Percentiles rank a stretch among this genome's conserved stretches.
phyloP scores from a whole-genome alignment of 1,140 invertebrate species.

The Araneus ventricosus region DNA sequence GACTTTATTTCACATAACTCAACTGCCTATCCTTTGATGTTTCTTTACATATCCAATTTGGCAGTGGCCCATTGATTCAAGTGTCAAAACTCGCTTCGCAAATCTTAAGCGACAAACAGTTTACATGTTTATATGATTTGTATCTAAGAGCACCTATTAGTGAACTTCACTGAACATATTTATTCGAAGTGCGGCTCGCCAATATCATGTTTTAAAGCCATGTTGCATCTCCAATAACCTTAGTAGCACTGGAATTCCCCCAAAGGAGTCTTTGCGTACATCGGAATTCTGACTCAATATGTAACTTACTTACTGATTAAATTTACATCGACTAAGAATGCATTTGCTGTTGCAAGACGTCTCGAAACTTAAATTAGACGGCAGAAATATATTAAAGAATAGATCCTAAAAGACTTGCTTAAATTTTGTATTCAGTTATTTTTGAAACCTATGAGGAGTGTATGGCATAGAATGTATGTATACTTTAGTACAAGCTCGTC shows the following conservation, averaged over 20 bases:
- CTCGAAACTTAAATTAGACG: not conserved
- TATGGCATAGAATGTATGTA: too few relatives aligned
- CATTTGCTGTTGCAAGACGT: not conserved
- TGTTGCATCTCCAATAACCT: not conserved
- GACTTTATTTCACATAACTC: too few relatives aligned
- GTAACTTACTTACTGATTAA: not conserved
- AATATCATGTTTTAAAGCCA: not conserved
- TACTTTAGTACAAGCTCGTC: too few relatives aligned
- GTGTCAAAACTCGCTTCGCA: not conserved
- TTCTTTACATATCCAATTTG: too few relatives aligned
- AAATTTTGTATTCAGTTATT: not conserved
- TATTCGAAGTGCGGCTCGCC: not conserved
- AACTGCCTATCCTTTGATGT: too few relatives aligned
- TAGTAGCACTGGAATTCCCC: not conserved
- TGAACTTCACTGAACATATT: not conserved
- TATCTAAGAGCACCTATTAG: not conserved
- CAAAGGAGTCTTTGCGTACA: not conserved
- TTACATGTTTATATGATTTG: not conserved
- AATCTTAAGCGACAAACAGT: not conserved
- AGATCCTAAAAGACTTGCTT: not conserved
- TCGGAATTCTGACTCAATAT: not conserved
- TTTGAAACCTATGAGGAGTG: too few relatives aligned
- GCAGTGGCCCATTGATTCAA: too few relatives aligned
- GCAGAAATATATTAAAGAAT: not conserved
- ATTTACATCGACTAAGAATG: not conserved